Evolutionary conservation across 1,140 invertebrate species (phyloP).

Genomic region (Adoxophyes honmai): DNA sequence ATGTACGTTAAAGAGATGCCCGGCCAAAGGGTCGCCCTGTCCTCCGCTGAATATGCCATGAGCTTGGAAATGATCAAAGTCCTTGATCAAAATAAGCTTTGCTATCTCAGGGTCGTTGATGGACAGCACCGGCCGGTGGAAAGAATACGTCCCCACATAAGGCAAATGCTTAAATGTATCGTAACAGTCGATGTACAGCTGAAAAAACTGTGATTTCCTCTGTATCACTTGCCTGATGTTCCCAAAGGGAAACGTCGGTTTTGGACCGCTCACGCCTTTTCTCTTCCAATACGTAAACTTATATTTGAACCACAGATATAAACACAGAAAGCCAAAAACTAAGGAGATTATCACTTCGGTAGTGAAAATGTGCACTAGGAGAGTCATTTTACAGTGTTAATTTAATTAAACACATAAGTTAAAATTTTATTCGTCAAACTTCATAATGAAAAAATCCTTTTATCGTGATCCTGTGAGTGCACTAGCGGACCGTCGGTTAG

Average conservation of each 20-base stretch:
- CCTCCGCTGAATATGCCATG: constrained; percentile 76
- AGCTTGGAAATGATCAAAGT: constrained; percentile 79
- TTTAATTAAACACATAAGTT: too few species aligned
- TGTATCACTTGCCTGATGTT: constrained; percentile 65
- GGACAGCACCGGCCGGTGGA: constrained; percentile 62
- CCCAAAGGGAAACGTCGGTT: constrained; percentile 69
- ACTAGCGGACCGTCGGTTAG: too few species aligned
- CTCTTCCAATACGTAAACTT: constrained; percentile 66
- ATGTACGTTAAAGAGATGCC: constrained; percentile 72
- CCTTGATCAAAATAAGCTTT: constrained; percentile 78
- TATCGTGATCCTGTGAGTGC: too few species aligned
- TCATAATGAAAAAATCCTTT: too few species aligned
- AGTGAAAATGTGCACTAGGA: neutral
- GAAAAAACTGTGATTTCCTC: constrained; percentile 57
- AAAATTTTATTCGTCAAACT: too few species aligned
- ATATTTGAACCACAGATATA: constrained; percentile 61
- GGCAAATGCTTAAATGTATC: constrained; percentile 55
- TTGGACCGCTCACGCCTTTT: constrained; percentile 53
- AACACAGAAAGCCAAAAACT: constrained; percentile 26
- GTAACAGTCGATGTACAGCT: constrained; percentile 59
- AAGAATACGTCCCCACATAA: constrained; percentile 67
- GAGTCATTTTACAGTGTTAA: neutral
- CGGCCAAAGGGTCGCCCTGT: constrained; percentile 73
- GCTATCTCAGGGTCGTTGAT: constrained; percentile 76
- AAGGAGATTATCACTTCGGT: constrained; percentile 14